phyloP scores from a whole-genome alignment of 2,113 vertebrate genomes.

The Ictalurus punctatus region DNA sequence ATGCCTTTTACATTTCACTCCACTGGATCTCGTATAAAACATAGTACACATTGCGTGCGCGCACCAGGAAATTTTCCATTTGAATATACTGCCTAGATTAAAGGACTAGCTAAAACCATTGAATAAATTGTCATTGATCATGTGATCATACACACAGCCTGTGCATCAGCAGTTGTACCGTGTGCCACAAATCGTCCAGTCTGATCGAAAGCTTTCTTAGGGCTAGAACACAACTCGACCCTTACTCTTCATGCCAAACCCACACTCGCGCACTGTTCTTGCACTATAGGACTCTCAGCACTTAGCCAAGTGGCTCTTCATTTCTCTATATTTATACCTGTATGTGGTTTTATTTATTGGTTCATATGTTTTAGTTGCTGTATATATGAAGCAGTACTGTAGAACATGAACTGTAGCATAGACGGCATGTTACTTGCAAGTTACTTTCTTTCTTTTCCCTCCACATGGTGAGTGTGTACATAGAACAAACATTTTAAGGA shows the following conservation, averaged over 20 bases:
- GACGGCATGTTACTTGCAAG: constrained; percentile 75
- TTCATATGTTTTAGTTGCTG: constrained; percentile 53
- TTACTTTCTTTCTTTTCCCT: constrained; percentile 67
- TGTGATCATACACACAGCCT: background rate
- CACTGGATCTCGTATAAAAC: background rate
- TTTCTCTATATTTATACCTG: constrained; percentile 35
- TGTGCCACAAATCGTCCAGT: background rate
- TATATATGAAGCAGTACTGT: constrained; percentile 69
- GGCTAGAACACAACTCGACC: constrained; percentile 37
- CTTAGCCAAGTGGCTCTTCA: constrained; percentile 41
- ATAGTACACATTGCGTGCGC: background rate
- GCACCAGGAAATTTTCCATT: background rate
- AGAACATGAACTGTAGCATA: constrained; percentile 65
- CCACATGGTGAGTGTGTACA: constrained; percentile 64
- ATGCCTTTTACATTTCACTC: constrained; percentile 13
- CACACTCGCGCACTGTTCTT: constrained; percentile 32
- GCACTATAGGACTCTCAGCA: constrained; percentile 45
- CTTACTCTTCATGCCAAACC: constrained; percentile 42
- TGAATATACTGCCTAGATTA: constrained; percentile 11
- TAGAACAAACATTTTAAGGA: constrained; percentile 72
- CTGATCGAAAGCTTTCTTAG: constrained; percentile 38
- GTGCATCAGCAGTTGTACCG: no score
- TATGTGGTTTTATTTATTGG: constrained; percentile 48
- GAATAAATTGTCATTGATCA: background rate
- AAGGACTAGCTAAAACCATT: constrained; percentile 6